Percentiles rank a stretch among this genome's conserved stretches.
These are phyloP conservation scores for Merops nubicus DNA, from an alignment of 2,113 vertebrate species.

Conservation along the genomic window DNA sequence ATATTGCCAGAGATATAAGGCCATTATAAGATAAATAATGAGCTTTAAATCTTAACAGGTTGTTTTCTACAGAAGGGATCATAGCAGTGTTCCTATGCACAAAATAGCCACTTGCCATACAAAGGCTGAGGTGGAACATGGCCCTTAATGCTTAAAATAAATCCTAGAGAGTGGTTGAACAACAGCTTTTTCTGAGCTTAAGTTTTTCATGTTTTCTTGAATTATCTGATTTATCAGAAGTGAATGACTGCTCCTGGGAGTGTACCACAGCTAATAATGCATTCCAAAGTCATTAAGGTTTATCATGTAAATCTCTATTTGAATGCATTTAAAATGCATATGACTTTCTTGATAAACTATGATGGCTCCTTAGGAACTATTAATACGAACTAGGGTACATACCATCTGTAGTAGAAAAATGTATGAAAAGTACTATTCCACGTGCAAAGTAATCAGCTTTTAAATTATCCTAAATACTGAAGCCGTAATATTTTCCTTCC, in stretches of 20 bases:
- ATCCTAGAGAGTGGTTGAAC: background rate
- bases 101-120: background rate
- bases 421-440: constrained; percentile 13
- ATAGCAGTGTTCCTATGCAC: background rate
- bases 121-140: background rate
- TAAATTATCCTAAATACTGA: constrained; percentile 50
- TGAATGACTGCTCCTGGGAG: constrained; percentile 26
- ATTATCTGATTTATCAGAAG: constrained; percentile 45
- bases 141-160: background rate
- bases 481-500: background rate
- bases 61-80: constrained; percentile 3
- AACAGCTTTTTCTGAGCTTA: background rate
- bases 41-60: constrained; percentile 36
- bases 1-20: constrained; percentile 29
- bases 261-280: background rate
- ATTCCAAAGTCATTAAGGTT: constrained; percentile 12
- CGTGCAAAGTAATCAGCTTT: background rate
- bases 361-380: constrained; percentile 44
- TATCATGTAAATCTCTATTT: constrained; percentile 53
- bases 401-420: background rate
- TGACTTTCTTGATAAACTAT: constrained; percentile 60
- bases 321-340: constrained; percentile 39
- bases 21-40: constrained; percentile 26
- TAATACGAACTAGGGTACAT: constrained; percentile 22
- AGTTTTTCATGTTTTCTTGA: constrained; percentile 19